Base-by-base conservation (phyloP, 2,113 vertebrate species). In the Chaetops frenatus region DNA sequence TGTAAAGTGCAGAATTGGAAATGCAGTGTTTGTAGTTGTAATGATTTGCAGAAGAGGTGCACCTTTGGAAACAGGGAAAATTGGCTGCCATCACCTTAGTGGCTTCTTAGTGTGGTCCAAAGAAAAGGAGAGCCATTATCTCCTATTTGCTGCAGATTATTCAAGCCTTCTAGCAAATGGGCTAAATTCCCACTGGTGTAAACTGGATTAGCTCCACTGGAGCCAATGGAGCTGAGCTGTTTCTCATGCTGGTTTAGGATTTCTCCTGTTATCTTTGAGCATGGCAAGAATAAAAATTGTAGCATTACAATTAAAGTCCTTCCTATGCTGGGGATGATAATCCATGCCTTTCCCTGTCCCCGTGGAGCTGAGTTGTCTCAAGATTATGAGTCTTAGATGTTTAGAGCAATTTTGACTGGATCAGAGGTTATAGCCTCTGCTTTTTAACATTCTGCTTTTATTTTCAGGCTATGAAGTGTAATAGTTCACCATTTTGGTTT, bases 401-500 rank as follows among this genome's bases (percentile, higher is more conserved):
- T 97, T 95, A 90, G 88, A 96, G 93, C 92, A 95, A 95, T 98
- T 98, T 97, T 96, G 92, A 95, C 92, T 97, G 61, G 72, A 96
- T 98, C 95, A 92, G 96, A 97, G 98, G 98, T 98, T 98, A 97
- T 16, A 95, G 97, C 97, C 97, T 97, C 95, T 96, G 90, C 97
- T 98, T 98, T 98, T 97, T 97, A 98, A 97, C 97, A 98, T 97
- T 97, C 96, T 69, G 89, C 97, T 98, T 98, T 98, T 98, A 98
- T 98, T 98, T 98, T 97, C 97, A 97, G 98, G 97, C 97, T 98
- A 97, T 98, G 98, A 98, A 98, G 97, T 98, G 94, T 98, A 98
- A 98, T 98, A 97, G 97, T 98, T 98, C 97, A 98, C 97, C 97
- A 97, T 98, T 98, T 98, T 98, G 97, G 98, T 98, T 98, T 98